Base-by-base conservation (phyloP, 1,140 invertebrate genomes). In the Eurosta solidaginis region DNA sequence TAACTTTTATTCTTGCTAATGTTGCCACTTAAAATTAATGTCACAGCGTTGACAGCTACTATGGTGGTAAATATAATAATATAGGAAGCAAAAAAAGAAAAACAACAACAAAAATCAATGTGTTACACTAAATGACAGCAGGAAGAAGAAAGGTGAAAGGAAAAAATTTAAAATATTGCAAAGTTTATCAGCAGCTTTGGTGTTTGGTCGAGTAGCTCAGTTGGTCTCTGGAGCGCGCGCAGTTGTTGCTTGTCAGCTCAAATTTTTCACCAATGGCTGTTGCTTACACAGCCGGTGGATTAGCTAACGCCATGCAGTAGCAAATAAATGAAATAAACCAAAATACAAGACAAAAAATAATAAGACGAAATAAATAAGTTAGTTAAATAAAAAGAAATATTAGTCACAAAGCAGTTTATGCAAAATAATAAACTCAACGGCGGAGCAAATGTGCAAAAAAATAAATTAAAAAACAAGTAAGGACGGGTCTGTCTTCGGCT, bases 81-180 rank as follows among this genome's bases (percentile, higher is more conserved):
- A 29, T 20, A 20, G 5, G 0, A 50, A 50, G 22, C n/a, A 52
- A 52, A 29, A 17, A 52, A 52, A 52, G 25, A 22, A n/a, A 52
- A 3, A 52, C 45, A 52, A 20, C 5, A 5, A 44, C 42, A 44
- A 5, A 52, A 52, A 68, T 40, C 20, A 14, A 68, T 22, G 33
- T 68, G 59, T 68, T 1, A 42, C 59, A 2, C 33, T 22, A 12
- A 42, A 33, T 68, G 59, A 68, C 59, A 25, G 59, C 59, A 68
- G 59, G 59, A 68, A 68, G 59, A 63, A 68, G n/a, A 68, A 68
- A 68, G 29, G 59, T 68, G 59, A 68, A 68, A 68, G 59, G 14
- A 7, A 9, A 68, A 68, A 68, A n/a, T n/a, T 68, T 68, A 68
- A 68, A 68, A 40, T 42, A 17, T 20, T 17, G 7, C 17, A 52